Percentiles rank a stretch among this genome's conserved stretches.
These are phyloP conservation scores for Psittacula cyanocephala DNA, from an alignment of 2,113 vertebrate genomes.

Conservation along the genomic window DNA sequence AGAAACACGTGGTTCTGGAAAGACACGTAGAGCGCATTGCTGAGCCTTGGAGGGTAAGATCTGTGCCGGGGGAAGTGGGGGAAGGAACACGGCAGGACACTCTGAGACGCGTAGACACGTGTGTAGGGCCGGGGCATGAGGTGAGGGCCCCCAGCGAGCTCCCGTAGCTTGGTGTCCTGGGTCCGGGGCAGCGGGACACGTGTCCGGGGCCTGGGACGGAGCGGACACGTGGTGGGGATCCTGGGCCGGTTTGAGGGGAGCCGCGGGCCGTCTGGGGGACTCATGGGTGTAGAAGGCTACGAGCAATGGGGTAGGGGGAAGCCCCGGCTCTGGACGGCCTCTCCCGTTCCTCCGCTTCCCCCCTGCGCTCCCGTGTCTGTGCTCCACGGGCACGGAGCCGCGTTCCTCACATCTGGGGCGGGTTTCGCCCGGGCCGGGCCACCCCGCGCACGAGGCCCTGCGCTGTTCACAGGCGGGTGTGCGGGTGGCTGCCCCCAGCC, in stretches of 20 bases:
- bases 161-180: not conserved
- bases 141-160: too few species aligned
- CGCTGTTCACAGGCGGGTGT: accelerated
- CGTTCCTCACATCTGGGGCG: not conserved
- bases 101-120: not conserved
- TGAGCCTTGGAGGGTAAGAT: not conserved
- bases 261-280: not conserved
- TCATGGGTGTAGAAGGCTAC: not conserved
- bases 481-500: not conserved
- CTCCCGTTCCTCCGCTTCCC: not conserved
- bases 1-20: not conserved
- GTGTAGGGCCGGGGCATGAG: not conserved
- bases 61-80: not conserved
- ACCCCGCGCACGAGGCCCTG: not conserved
- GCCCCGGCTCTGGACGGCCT: not conserved
- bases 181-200: not conserved
- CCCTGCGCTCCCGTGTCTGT: not conserved
- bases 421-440: not conserved
- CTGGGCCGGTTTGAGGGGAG: accelerated
- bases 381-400: not conserved
- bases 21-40: not conserved
- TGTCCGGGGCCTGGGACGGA: not conserved
- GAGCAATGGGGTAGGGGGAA: not conserved
- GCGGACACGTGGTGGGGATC: not conserved
- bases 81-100: not conserved